phyloP scores from a whole-genome alignment of 2,797 vertebrate species.

The Rhodeus uyekii region DNA sequence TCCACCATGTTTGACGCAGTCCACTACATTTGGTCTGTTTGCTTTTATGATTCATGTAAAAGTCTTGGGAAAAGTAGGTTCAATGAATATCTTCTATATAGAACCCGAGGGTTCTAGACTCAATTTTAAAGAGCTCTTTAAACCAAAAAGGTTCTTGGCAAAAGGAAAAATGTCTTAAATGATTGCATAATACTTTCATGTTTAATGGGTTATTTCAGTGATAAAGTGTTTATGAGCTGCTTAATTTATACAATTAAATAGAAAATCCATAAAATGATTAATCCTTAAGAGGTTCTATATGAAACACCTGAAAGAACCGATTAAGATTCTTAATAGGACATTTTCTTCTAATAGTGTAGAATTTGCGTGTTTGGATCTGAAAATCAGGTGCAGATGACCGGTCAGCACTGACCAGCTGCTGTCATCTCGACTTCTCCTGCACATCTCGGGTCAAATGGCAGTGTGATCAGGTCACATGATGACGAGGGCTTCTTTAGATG shows the following conservation, averaged over 20 bases:
- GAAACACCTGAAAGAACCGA: background rate
- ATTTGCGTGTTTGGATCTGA: background rate
- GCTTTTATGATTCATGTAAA: background rate
- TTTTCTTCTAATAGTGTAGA: background rate
- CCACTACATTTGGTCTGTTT: background rate
- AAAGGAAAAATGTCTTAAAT: too few relatives aligned
- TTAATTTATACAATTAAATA: background rate
- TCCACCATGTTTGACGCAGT: background rate
- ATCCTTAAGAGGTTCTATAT: too few relatives aligned
- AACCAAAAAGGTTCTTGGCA: too few relatives aligned
- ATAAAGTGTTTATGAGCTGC: background rate
- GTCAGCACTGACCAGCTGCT: background rate
- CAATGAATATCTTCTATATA: background rate
- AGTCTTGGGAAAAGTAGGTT: background rate
- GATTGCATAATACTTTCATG: too few relatives aligned
- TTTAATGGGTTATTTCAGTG: background rate
- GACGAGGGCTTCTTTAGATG: background rate
- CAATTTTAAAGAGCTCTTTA: too few relatives aligned
- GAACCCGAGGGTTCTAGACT: background rate
- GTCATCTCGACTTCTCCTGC: background rate
- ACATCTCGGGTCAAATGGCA: background rate
- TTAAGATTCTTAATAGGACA: background rate
- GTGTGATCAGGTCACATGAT: background rate
- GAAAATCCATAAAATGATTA: background rate
- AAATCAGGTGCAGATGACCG: background rate